Base-by-base conservation (phyloP, 2,888 invertebrate species). In the Congeria kusceri region DNA sequence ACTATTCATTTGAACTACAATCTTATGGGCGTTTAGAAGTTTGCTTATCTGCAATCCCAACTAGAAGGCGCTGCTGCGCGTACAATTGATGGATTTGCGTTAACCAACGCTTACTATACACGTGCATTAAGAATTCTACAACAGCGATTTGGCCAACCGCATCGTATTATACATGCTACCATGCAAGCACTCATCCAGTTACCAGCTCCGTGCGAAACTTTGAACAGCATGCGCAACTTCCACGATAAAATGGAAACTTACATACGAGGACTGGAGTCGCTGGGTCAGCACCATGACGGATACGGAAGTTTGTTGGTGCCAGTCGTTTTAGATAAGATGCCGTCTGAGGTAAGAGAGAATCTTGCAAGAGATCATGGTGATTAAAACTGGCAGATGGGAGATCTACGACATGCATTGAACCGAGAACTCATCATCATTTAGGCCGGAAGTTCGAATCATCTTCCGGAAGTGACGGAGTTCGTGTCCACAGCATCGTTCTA, bases 71-170 rank as follows among this genome's bases (percentile, higher is more conserved):
- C 57, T n/a, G 69, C 75, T 18, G 53, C 39, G 20, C 15, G 28
- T 11, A 68, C 64, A 15, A 53, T 75, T n/a, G 61, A 15, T 2
- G 75, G 59, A 39, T 75, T 75, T 64, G 58, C 69, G 28, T 46
- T 75, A 3, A 75, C 74, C n/a, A 63, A 74, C 32, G 39, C 46
- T 39, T 68, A 74, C 53, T 68, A 68, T 23, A 23, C 32, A 23
- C 46, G 39, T n/a, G 68, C 74, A n/a, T n/a, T 68, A 20, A n/a
- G 58, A 1, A 46, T 67, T 4, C 53, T 68, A 27, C 39, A 68
- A n/a, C n/a, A n/a, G n/a, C n/a, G n/a, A n/a, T n/a, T n/a, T n/a
- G n/a, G n/a, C n/a, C n/a, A n/a, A n/a, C n/a, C n/a, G n/a, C n/a
- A n/a, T n/a, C n/a, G n/a, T n/a, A n/a, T n/a, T n/a, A n/a, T n/a